Evolutionary conservation across 2,888 invertebrate genomes (phyloP).

Genomic region (Unio delphinus): DNA sequence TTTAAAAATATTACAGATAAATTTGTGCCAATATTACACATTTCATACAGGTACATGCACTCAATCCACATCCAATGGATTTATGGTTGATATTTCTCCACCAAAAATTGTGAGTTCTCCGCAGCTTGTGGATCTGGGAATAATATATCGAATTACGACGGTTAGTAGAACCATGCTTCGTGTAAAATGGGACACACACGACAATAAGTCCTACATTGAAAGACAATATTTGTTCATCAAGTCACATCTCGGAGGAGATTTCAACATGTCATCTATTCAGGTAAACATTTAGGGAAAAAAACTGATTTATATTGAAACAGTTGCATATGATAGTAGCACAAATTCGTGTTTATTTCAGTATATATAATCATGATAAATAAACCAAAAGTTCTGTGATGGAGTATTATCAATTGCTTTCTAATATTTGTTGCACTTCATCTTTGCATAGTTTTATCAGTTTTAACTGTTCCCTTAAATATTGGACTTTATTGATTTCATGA

Average conservation of each 20-base stretch:
- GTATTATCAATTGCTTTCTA: too few relatives aligned
- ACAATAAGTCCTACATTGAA: conserved; percentile 17
- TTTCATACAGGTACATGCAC: conserved; percentile 11
- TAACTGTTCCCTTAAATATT: too few relatives aligned
- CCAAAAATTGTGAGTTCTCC: conserved; percentile 9
- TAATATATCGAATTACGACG: conserved; percentile 1
- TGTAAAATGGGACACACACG: conserved; percentile 15
- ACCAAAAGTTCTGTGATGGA: too few relatives aligned
- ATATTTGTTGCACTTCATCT: background rate
- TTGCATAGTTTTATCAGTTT: too few relatives aligned
- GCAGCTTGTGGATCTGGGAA: conserved; percentile 3
- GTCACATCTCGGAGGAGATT: conserved; percentile 22
- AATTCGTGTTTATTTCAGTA: too few relatives aligned
- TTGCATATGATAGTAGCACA: too few relatives aligned
- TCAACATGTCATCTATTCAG: conserved; percentile 12
- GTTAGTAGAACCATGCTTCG: conserved; percentile 15
- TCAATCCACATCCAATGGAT: conserved; percentile 23
- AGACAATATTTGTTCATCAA: conserved; percentile 23
- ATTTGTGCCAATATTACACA: too few relatives aligned
- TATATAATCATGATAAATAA: too few relatives aligned
- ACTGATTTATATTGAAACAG: too few relatives aligned
- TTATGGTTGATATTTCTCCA: conserved; percentile 16
- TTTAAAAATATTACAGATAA: background rate
- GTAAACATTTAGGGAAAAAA: too few relatives aligned
- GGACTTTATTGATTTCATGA: too few relatives aligned